Evolutionary conservation across 2,888 invertebrate species (phyloP).

Genomic region (Tachystola acroxantha): DNA sequence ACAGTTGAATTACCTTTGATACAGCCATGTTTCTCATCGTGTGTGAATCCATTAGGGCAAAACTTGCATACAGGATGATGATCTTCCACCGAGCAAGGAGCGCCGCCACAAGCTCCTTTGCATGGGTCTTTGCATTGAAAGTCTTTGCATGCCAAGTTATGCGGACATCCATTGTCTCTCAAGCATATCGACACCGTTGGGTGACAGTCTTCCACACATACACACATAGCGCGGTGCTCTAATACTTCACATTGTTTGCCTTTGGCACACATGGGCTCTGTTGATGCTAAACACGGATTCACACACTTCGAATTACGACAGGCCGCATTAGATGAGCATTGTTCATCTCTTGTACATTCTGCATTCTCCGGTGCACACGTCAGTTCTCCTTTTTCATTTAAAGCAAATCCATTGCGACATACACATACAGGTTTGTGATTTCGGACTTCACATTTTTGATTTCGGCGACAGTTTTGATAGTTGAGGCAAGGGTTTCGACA

Average conservation of each 20-base stretch:
- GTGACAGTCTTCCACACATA: constrained; percentile 92
- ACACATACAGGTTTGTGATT: constrained; percentile 91
- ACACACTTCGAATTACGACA: constrained; percentile 91
- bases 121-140: constrained; percentile 95
- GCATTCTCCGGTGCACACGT: constrained; percentile 90
- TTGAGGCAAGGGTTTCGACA: constrained; percentile 90
- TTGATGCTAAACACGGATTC: constrained; percentile 87
- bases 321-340: constrained; percentile 91
- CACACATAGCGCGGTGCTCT: constrained; percentile 91
- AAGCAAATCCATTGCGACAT: constrained; percentile 92
- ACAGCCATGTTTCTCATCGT: constrained; percentile 95
- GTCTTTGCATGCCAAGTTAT: constrained; percentile 90
- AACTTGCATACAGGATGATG: constrained; percentile 97
- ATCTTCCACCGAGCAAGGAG: constrained; percentile 95
- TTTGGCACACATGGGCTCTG: constrained; percentile 83
- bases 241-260: constrained; percentile 93
- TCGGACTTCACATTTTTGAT: constrained; percentile 93
- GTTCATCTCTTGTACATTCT: constrained; percentile 88
- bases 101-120: constrained; percentile 89
- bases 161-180: constrained; percentile 92
- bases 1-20: constrained; percentile 90
- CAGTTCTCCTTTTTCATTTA: constrained; percentile 91
- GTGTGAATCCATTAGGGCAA: constrained; percentile 95
- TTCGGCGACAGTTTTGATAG: constrained; percentile 84
- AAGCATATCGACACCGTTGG: constrained; percentile 92